Conservation (phyloP, 2,113 vertebrate genomes). For the Plecotus auritus region DNA sequence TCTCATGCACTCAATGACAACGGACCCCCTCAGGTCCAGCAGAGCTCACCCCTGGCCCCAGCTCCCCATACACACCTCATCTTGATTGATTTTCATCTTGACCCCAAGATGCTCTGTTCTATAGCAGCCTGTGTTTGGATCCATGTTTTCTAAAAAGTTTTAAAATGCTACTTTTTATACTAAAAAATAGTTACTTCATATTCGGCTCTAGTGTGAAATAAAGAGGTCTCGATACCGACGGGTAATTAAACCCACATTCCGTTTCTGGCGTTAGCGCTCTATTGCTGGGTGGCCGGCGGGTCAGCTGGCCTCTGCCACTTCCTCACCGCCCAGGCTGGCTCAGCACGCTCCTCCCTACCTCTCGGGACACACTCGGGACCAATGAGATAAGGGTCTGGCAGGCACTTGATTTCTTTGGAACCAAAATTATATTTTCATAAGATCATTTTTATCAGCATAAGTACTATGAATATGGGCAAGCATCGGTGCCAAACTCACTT, state of each 20-base stretch:
- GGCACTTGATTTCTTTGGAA: conserved; percentile 27
- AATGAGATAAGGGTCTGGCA: conserved; percentile 66
- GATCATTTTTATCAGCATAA: conserved; percentile 43
- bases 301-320: neutral
- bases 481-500: neutral
- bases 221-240: neutral
- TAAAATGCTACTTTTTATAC: neutral
- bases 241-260: neutral
- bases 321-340: neutral
- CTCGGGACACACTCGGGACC: neutral
- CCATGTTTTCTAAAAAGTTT: neutral
- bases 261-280: neutral
- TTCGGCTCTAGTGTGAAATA: neutral
- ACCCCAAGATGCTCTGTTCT: neutral
- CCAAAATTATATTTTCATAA: conserved; percentile 24
- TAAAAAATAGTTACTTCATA: neutral
- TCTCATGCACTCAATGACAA: neutral
- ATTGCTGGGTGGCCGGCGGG: neutral
- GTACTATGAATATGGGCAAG: neutral
- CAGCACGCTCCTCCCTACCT: neutral
- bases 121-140: neutral
- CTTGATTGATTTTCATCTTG: neutral
- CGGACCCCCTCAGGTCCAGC: neutral
- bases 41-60: neutral
- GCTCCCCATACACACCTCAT: neutral